Percentiles rank a stretch among this genome's conserved stretches.
phyloP scores from a whole-genome alignment of 2,888 invertebrate species.

The Andricus curvator region DNA sequence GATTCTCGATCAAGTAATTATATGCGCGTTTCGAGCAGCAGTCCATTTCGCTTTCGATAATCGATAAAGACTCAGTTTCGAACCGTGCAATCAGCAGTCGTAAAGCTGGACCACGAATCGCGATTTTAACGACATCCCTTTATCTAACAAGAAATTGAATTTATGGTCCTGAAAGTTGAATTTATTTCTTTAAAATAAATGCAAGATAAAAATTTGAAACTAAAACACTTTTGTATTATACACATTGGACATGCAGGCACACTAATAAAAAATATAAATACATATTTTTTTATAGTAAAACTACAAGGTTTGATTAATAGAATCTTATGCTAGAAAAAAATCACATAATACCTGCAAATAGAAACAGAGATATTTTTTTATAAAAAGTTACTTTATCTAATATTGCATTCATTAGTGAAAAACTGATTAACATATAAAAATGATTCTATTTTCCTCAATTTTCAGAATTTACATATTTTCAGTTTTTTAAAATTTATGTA shows the following conservation, averaged over 20 bases:
- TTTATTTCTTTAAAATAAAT: slow-evolving; percentile 61
- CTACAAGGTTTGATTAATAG: too few species aligned
- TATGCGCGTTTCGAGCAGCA: slow-evolving; percentile 31
- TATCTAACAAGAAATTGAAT: slow-evolving; percentile 49
- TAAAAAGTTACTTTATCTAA: too few species aligned
- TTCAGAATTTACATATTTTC: too few species aligned
- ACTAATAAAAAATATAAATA: too few species aligned
- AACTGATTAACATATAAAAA: too few species aligned
- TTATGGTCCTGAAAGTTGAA: slow-evolving; percentile 60
- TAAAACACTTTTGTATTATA: not conserved
- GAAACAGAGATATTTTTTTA: too few species aligned
- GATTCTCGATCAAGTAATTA: slow-evolving; percentile 30
- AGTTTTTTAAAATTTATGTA: too few species aligned
- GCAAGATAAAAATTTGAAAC: slow-evolving; percentile 42
- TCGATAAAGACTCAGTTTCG: slow-evolving; percentile 42
- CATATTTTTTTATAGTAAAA: not conserved
- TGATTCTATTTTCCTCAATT: too few species aligned
- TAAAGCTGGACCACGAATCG: slow-evolving; percentile 59
- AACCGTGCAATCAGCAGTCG: slow-evolving; percentile 66
- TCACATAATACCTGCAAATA: too few species aligned
- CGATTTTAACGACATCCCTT: slow-evolving; percentile 42
- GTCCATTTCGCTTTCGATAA: slow-evolving; percentile 38
- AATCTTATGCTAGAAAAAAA: too few species aligned
- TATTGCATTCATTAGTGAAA: too few species aligned
- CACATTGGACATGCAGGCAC: too few species aligned